phyloP scores from a whole-genome alignment of 1,140 invertebrate genomes.

The Formica exsecta region DNA sequence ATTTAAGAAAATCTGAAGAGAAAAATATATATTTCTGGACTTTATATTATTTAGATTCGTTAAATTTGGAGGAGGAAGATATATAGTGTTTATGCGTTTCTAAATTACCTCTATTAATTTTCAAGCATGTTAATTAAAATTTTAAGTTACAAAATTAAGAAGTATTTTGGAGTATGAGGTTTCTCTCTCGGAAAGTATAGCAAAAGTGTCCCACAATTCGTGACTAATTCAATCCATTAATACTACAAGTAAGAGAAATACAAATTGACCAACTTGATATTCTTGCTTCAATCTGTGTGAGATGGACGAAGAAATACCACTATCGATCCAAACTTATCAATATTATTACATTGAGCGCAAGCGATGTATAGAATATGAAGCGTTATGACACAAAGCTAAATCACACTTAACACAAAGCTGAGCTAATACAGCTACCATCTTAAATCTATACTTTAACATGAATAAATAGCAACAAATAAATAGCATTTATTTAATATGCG shows the following conservation, averaged over 20 bases:
- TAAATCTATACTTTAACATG: neutral
- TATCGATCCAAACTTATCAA: neutral
- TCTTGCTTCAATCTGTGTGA: neutral
- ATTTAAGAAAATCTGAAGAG: neutral
- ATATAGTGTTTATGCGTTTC: neutral
- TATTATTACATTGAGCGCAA: neutral
- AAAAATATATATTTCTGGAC: neutral
- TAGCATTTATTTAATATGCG: neutral
- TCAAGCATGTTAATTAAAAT: constrained; percentile 11
- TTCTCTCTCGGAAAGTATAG: neutral
- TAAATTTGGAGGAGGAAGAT: neutral
- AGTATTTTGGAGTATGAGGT: neutral
- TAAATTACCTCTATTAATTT: neutral
- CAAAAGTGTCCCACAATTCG: neutral
- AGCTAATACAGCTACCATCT: too few relatives aligned
- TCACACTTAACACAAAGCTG: neutral
- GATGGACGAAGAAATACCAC: neutral
- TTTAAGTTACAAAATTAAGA: neutral
- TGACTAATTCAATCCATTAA: neutral
- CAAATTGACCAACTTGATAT: neutral
- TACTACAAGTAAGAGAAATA: neutral
- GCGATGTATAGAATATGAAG: neutral
- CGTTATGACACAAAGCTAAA: constrained; percentile 1
- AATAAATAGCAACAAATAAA: too few relatives aligned
- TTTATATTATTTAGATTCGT: neutral